Evolutionary conservation across 2,113 vertebrate species (phyloP), one percentile per base, ranked within the genome.

Genomic region (Aegotheles bennettii): DNA sequence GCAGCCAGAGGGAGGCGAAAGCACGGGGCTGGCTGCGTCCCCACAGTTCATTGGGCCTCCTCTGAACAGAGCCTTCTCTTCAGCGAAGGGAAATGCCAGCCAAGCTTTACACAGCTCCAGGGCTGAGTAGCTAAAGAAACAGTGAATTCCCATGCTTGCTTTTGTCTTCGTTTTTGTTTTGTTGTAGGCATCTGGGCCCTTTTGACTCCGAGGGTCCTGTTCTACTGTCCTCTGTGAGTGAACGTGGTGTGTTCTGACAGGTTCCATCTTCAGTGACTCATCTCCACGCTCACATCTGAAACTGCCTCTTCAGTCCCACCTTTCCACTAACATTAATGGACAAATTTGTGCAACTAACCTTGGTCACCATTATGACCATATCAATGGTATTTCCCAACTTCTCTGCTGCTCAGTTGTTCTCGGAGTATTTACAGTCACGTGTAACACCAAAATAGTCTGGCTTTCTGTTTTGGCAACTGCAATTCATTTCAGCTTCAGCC

Each of bases 11-110:
- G 24, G 33, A 13, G 36, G 6, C 2, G 1, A 3, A 10, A 24
- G 9, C 31, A 28, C 0, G 0, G 16, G 9, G 2, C 0, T 8
- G 13, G 5, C 20, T 33, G 5, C 38, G 1, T 6, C 9, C 16
- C 12, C 5, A 1, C 2, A 3, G 23, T 12, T 47, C 29, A 20
- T 10, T n/a, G 9, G 13, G 5, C 6, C 13, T 51, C 8, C 18
- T 50, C 3, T 3, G 29, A 38, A 43, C 13, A 38, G 33, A 78
- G 5, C 50, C 18, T 33, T 23, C 7, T 11, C 4, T 26, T 65
- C 2, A 4, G 16, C 59, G 45, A 14, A n/a, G 11, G 3, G 21
- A 48, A 11, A 18, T 28, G 9, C 7, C 23, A 20, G 2, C 28
- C 15, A 20, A 29, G 10, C 19, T 56, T 13, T 24, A 35, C 19